These are phyloP conservation scores for Lutraria lutraria DNA, from an alignment of 2,888 invertebrate species.

Conservation along the genomic window DNA sequence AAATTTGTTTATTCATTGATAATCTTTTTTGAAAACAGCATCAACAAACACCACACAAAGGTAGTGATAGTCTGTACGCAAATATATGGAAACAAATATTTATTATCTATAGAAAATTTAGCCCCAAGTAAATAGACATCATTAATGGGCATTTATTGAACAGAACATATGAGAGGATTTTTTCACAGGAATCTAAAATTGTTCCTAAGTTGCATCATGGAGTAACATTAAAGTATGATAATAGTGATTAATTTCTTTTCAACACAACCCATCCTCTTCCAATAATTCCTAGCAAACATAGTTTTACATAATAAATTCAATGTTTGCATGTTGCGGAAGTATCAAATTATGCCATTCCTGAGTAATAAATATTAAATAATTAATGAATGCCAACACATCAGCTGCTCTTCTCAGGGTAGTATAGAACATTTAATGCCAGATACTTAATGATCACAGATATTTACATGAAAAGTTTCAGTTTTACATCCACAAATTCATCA, in stretches of 20 bases:
- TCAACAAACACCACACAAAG: too few relatives aligned
- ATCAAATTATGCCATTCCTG: not conserved
- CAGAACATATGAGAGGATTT: not conserved
- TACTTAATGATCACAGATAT: not conserved
- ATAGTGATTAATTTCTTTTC: not conserved
- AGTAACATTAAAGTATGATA: not conserved
- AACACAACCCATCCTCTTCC: not conserved
- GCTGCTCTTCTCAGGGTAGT: not conserved
- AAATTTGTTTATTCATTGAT: too few relatives aligned
- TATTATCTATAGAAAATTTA: not conserved
- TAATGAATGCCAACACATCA: not conserved
- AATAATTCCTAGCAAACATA: not conserved
- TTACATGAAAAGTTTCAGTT: conserved; percentile 8
- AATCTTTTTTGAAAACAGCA: too few relatives aligned
- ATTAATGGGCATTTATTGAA: not conserved
- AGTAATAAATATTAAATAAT: conserved; percentile 20
- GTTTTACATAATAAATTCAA: not conserved
- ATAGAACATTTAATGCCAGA: not conserved
- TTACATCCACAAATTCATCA: conserved; percentile 15
- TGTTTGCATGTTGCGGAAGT: conserved; percentile 10
- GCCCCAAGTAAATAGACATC: not conserved
- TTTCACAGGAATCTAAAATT: not conserved
- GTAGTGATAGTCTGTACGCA: too few relatives aligned
- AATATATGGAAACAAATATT: too few relatives aligned
- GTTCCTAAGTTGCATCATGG: not conserved